Evolutionary conservation across 2,113 vertebrate genomes (phyloP).

Genomic region (Rhadina sibilatrix): DNA sequence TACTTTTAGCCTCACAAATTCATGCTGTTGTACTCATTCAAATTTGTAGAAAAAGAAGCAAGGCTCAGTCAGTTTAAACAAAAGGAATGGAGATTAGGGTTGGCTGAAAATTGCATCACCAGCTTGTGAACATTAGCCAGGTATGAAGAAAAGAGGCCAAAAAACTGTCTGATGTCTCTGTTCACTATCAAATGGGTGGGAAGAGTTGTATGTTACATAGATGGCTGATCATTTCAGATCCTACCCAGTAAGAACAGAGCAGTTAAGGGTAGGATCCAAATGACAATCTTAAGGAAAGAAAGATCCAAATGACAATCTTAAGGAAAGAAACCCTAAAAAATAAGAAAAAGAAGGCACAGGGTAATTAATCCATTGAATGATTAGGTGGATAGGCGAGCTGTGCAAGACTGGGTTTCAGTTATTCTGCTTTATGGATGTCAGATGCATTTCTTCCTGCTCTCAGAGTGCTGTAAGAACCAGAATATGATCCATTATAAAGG

Average conservation of each 20-base stretch:
- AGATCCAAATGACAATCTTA: not conserved
- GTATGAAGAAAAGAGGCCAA: not conserved
- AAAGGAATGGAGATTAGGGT: not conserved
- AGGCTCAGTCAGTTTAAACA: not conserved
- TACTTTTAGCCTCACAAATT: not conserved
- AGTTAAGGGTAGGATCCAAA: not conserved
- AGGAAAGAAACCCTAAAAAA: not conserved
- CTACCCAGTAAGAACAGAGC: not conserved
- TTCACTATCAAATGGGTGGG: not conserved
- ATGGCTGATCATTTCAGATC: not conserved
- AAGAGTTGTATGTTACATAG: not conserved
- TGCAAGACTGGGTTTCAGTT: not conserved
- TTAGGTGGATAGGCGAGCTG: not conserved
- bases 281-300: not conserved
- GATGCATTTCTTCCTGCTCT: not conserved
- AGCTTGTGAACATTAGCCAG: not conserved
- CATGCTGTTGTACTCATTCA: not conserved
- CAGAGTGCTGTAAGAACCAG: not conserved
- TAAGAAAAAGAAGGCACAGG: not conserved
- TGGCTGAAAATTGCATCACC: not conserved
- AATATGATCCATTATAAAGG: not conserved
- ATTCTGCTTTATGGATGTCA: not conserved
- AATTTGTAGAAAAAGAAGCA: not conserved
- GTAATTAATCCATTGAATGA: not conserved
- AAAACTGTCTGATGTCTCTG: fast-evolving